These are phyloP conservation scores for Balaeniceps rex DNA, from an alignment of 2,113 vertebrate genomes.

Conservation along the genomic window DNA sequence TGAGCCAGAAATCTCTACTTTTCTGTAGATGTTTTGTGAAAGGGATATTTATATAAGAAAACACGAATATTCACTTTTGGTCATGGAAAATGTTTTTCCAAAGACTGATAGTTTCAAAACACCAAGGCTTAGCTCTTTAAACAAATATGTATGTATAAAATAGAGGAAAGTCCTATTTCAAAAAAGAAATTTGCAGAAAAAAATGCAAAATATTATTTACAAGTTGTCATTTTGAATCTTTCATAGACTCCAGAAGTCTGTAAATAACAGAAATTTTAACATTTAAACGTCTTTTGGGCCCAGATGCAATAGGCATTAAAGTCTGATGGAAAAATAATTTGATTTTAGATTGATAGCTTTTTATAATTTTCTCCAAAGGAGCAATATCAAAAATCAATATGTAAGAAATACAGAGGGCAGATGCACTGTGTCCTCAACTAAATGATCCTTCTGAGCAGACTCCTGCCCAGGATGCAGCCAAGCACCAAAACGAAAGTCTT, in stretches of 20 bases:
- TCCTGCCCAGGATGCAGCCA: background rate
- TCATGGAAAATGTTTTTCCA: background rate
- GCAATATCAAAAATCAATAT: background rate
- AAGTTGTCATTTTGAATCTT: background rate
- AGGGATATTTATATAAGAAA: background rate
- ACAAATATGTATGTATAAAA: background rate
- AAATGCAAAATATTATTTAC: background rate
- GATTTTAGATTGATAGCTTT: background rate
- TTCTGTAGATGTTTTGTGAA: background rate
- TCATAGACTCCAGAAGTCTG: background rate
- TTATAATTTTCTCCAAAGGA: slow-evolving; percentile 6
- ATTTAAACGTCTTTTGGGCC: background rate
- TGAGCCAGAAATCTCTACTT: background rate
- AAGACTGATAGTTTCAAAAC: background rate
- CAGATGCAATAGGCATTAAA: background rate
- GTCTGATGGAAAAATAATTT: background rate
- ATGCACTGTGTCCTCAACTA: background rate
- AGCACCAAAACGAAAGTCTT: background rate
- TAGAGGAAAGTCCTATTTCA: background rate
- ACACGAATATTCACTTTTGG: background rate
- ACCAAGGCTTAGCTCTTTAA: background rate
- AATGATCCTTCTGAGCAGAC: background rate
- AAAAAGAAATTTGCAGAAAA: background rate
- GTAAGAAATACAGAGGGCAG: background rate
- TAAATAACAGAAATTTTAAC: background rate